Base-by-base conservation (phyloP, 2,113 vertebrate genomes). In the Smithornis capensis region DNA sequence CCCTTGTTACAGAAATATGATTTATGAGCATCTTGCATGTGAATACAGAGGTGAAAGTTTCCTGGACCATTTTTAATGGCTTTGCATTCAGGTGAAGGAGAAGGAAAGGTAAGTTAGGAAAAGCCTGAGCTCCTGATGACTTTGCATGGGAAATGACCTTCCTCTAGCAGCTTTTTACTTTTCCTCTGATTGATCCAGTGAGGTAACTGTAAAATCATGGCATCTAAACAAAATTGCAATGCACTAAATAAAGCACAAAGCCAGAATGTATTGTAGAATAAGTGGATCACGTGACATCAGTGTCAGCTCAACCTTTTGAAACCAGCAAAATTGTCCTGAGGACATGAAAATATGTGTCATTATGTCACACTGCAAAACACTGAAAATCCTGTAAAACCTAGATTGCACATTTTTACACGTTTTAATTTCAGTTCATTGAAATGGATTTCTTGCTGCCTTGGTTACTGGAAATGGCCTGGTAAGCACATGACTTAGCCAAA, bases 351-450 rank as follows among this genome's bases (percentile, higher is more conserved):
- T 70, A 55, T 31, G 31, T 53, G 71, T 65, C 86, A 88, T 77
- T 79, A 68, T 75, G 83, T 80, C 70, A 82, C 52, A 59, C 35
- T 83, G 44, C 45, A 90, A 92, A 83, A 70, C 52, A 82, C 37
- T 76, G 94, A 83, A 62, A 89, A 87, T 77, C 44, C 57, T 75
- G 68, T 52, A 92, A 86, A 83, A 67, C 27, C 8, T 25, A 91
- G 35, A 50, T 44, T 37, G 38, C 33, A 68, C 62, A 78, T 87
- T 85, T 95, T 87, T 33, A 69, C 21, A 19, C 60, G 76, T 75
- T 90, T 97, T 89, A 85, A 96, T 96, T 89, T 93, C 57, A 83
- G 79, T 93, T 93, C 94, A 75, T 45, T 35, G 59, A 73, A 96
- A 95, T 24, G 3, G 37, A 84, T 22, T 90, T 80, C 96, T 96